Evolutionary conservation across 2,888 invertebrate genomes (phyloP).

Genomic region (Hedychridium roseum): DNA sequence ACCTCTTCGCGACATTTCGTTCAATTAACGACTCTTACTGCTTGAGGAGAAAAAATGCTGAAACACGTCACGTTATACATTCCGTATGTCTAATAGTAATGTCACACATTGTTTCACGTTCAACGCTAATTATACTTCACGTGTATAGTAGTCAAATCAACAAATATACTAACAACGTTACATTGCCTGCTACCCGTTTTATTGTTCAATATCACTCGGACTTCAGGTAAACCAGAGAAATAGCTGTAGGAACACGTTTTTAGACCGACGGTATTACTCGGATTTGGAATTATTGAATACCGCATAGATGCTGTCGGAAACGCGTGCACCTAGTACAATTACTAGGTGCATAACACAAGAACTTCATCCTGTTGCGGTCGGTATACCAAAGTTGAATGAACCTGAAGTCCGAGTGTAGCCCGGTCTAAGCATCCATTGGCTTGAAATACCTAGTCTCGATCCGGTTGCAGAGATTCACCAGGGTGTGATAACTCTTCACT

Average conservation of each 20-base stretch:
- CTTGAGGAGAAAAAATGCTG: conserved; percentile 60
- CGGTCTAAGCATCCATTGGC: conserved; percentile 55
- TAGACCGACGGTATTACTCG: conserved; percentile 27
- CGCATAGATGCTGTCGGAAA: conserved; percentile 30
- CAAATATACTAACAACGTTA: conserved; percentile 24
- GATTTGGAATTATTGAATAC: conserved; percentile 39
- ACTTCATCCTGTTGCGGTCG: conserved; percentile 41
- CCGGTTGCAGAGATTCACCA: conserved; percentile 83
- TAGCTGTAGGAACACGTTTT: background rate
- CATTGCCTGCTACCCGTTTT: conserved; percentile 18
- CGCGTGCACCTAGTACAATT: conserved; percentile 27
- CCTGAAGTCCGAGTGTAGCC: conserved; percentile 51
- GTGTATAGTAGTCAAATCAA: conserved; percentile 27
- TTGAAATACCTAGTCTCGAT: conserved; percentile 86
- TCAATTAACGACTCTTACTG: conserved; percentile 44
- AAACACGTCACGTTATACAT: conserved; percentile 54
- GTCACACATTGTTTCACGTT: conserved; percentile 19
- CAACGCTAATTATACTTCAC: conserved; percentile 28
- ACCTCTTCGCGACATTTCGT: conserved; percentile 49
- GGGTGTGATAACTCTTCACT: conserved; percentile 77
- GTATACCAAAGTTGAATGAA: conserved; percentile 49
- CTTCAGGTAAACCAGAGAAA: background rate
- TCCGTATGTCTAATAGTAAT: conserved; percentile 26
- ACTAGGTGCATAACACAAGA: conserved; percentile 51
- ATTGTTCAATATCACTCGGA: conserved; percentile 19